Percentiles rank a stretch among this genome's conserved stretches.
These are phyloP conservation scores for Hyperoodon ampullatus DNA, from an alignment of 2,113 vertebrate genomes.

Conservation along the genomic window DNA sequence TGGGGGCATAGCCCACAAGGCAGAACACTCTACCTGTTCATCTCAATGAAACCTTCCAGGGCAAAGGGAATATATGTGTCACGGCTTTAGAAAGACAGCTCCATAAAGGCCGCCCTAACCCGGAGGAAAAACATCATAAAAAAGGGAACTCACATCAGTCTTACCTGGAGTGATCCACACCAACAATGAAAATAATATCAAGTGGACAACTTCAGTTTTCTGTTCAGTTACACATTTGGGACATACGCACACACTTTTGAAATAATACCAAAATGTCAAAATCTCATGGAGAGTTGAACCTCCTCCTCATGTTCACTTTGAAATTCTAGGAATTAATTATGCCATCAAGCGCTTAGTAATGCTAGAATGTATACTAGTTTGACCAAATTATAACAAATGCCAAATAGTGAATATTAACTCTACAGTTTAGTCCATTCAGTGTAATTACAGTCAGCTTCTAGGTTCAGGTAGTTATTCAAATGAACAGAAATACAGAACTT, in stretches of 20 bases:
- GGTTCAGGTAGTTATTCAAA: background rate
- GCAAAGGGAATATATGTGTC: background rate
- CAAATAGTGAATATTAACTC: no score
- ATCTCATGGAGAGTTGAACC: background rate
- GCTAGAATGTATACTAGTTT: background rate
- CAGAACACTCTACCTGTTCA: background rate
- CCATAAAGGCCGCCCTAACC: background rate
- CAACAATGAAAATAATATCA: background rate
- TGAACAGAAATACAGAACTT: background rate
- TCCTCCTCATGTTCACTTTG: background rate
- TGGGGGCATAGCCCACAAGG: background rate
- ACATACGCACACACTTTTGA: fast-evolving
- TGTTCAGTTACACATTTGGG: background rate
- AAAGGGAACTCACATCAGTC: background rate
- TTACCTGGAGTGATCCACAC: background rate
- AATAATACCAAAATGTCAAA: background rate
- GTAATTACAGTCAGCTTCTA: background rate
- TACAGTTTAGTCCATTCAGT: background rate
- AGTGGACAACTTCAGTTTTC: background rate
- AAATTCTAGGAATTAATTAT: background rate
- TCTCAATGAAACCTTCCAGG: background rate
- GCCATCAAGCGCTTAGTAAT: background rate
- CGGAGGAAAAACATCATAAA: background rate
- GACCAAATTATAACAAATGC: background rate
- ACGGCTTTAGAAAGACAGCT: background rate